Base-by-base conservation (phyloP, 1,140 invertebrate species). In the Philotrypesis tridentata region DNA sequence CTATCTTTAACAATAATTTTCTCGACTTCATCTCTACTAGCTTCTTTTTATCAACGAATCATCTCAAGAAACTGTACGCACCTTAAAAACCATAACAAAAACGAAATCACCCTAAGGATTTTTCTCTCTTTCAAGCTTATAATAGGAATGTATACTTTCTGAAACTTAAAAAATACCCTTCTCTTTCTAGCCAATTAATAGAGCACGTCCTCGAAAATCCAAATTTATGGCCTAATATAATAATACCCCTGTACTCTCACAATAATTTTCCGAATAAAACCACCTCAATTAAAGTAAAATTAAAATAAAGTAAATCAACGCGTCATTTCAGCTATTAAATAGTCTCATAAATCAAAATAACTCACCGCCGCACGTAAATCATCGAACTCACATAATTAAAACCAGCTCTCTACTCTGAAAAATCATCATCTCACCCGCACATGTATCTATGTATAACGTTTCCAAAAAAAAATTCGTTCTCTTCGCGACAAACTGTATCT, bases 81-180 rank as follows among this genome's bases (percentile, higher is more conserved):
- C 4, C 1, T 48, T 48, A 2, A 48, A 25, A 0, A n/a, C 61
- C 25, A 25, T 27, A 63, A 27, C 25, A 63, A 63, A 63, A 63
- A 1, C 1, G 11, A 63, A 63, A 0, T 23, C 12, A 25, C 61
- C 1, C 48, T 55, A 55, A 55, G 21, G 48, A 12, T 70, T 21
- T 70, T 17, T 73, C 71, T 48, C 37, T 27, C 40, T 73, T 60
- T 67, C 61, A 48, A 33, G 8, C 27, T 82, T 12, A 72, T 27
- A 17, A 23, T 65, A 25, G 12, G 61, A 65, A 65, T 65, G 61
- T 17, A 43, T 14, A 55, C 48, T 55, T 17, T 55, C 21, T n/a
- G 6, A 23, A 65, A 27, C 8, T 60, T n/a, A 65, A 65, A 29
- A 65, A 29, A 61, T 2, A 9, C 40, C 12, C 6, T 43, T 43